Evolutionary conservation across 1,140 invertebrate species (phyloP).

Genomic region (Formica selysi): DNA sequence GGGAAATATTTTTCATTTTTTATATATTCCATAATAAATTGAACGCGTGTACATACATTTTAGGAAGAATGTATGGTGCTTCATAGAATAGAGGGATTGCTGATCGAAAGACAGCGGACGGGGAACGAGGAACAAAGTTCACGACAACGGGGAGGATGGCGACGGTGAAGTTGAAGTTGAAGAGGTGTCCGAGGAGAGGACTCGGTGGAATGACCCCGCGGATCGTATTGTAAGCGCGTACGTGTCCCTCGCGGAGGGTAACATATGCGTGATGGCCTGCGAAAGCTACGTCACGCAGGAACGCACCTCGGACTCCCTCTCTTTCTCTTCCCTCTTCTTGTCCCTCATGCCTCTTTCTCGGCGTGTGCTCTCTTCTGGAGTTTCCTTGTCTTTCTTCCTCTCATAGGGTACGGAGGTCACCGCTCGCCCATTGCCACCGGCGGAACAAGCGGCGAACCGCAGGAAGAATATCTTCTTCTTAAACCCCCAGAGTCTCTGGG

Average conservation of each 20-base stretch:
- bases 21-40: background rate
- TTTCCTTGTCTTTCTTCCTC: slow-evolving; percentile 43
- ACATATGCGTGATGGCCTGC: slow-evolving; percentile 83
- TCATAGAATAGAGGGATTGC: background rate
- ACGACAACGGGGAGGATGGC: slow-evolving; percentile 62
- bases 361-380: slow-evolving; percentile 50
- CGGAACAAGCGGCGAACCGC: slow-evolving; percentile 69
- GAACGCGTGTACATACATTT: background rate
- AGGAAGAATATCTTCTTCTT: slow-evolving; percentile 62
- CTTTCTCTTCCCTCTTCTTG: slow-evolving; percentile 44
- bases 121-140: slow-evolving; percentile 69
- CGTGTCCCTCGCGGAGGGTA: slow-evolving; percentile 71
- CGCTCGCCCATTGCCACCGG: slow-evolving; percentile 67
- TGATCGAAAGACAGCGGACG: background rate
- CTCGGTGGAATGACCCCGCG: slow-evolving; percentile 76
- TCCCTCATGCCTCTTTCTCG: slow-evolving; percentile 50
- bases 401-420: slow-evolving; percentile 69
- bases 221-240: slow-evolving; percentile 75
- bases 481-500: slow-evolving; percentile 18
- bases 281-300: slow-evolving; percentile 83
- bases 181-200: slow-evolving; percentile 65
- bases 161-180: slow-evolving; percentile 62
- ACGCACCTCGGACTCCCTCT: slow-evolving; percentile 76
- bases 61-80: slow-evolving; percentile 11
- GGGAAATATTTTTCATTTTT: background rate